A percentile compares a stretch with the other conserved stretches of the same genome.
These are phyloP conservation scores for Carettochelys insculpta DNA, from an alignment of 2,113 vertebrate genomes.

Conservation along the genomic window DNA sequence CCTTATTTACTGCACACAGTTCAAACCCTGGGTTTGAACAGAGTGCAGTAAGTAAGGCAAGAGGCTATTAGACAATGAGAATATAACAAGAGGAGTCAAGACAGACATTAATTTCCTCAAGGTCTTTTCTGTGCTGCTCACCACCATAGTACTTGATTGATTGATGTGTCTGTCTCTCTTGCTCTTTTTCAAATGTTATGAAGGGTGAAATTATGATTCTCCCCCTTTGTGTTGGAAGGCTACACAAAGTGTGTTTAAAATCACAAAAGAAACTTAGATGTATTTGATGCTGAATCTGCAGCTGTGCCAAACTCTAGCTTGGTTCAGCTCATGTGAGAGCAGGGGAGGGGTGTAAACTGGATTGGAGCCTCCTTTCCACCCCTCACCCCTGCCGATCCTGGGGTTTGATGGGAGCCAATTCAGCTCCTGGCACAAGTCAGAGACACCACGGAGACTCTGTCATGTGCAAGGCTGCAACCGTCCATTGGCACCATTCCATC, in stretches of 20 bases:
- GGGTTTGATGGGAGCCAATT: neutral
- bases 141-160: neutral
- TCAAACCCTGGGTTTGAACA: too few species aligned
- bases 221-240: neutral
- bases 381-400: too few species aligned
- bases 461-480: neutral
- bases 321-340: neutral
- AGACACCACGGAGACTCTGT: neutral
- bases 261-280: neutral
- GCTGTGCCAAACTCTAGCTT: neutral
- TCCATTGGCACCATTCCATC: neutral
- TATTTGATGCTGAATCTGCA: neutral
- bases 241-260: neutral
- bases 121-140: neutral
- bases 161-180: neutral
- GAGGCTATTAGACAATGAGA: too few species aligned
- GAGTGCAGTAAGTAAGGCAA: too few species aligned
- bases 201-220: neutral
- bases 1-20: neutral
- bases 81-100: too few species aligned
- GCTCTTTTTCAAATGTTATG: neutral
- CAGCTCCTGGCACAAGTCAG: neutral
- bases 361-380: neutral
- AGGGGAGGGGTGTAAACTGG: neutral
- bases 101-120: neutral